Conservation (phyloP, 2,113 vertebrate genomes). For the Callopanchax toddi region DNA sequence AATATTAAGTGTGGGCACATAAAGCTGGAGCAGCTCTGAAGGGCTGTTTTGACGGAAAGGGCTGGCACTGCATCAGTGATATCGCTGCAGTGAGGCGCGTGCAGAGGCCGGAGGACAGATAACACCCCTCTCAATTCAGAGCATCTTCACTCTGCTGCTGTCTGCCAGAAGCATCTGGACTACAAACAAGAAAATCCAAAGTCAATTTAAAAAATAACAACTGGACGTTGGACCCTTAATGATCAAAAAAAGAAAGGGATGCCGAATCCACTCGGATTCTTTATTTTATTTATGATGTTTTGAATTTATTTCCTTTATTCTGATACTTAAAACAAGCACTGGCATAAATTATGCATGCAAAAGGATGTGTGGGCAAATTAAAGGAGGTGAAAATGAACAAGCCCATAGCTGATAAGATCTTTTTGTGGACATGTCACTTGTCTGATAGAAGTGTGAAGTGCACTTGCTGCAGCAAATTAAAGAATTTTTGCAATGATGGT, state of each 20-base stretch:
- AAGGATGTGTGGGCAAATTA: slow-evolving; percentile 51
- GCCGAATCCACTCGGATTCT: slow-evolving; percentile 1
- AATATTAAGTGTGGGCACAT: slow-evolving; percentile 2
- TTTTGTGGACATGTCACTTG: slow-evolving; percentile 26
- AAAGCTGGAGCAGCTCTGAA: slow-evolving; percentile 2
- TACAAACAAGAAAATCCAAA: too few relatives aligned
- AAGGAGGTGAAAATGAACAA: slow-evolving; percentile 48
- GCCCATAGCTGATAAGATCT: slow-evolving; percentile 28
- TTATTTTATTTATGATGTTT: slow-evolving; percentile 45
- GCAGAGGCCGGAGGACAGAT: background rate
- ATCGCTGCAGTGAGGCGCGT: background rate
- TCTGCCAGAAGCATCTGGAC: background rate
- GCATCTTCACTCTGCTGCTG: background rate
- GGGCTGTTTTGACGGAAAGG: background rate
- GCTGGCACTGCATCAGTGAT: slow-evolving; percentile 5
- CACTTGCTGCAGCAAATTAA: slow-evolving; percentile 20
- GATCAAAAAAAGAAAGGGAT: background rate
- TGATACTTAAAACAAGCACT: slow-evolving; percentile 26
- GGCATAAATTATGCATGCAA: slow-evolving; percentile 52
- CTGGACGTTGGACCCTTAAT: background rate
- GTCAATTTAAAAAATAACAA: background rate
- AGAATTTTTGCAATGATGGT: slow-evolving; percentile 10
- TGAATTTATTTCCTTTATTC: slow-evolving; percentile 47
- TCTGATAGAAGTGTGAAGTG: slow-evolving; percentile 40
- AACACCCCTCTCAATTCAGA: background rate